Base-by-base conservation (phyloP, 2,888 invertebrate genomes). In the Octodonta nipae region DNA sequence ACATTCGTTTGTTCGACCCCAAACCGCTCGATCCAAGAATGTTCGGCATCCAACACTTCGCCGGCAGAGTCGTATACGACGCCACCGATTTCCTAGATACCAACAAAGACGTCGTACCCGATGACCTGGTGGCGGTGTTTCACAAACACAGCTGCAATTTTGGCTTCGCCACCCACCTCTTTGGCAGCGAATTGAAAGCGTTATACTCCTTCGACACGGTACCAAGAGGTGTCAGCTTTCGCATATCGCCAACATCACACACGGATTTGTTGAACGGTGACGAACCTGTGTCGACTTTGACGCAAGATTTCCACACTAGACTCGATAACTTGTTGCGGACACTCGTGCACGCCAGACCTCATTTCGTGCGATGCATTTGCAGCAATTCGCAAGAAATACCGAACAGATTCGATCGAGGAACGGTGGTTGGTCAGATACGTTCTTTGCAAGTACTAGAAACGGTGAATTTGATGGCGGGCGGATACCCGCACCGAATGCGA, bases 91-190 rank as follows among this genome's bases (percentile, higher is more conserved):
- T 93, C 61, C 65, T 91, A 34, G 85, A 87, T 49, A 87, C 88
- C 7, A 93, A 93, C 65, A 78, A 85, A 43, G 92, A 93, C 63
- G 79, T 84, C 7, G 80, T 92, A 28, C 86, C 89, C 2, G 91
- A 89, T 57, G 91, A 92, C 58, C 66, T 92, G 49, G 84, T 93
- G 2, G 81, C 85, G 1, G 87, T 89, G 2, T 93, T 93, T 63
- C 85, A 89, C 63, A 85, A 85, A 52, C 82, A 88, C 51, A 78
- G 77, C 34, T 93, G 92, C 63, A 89, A 86, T 58, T 93, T 93
- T 62, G 92, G 92, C n/a, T 93, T 93, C 61, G 92, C 88, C 1
- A 88, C 89, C 11, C 91, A 93, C 58, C 67, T 93, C n/a, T 93
- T 93, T 58, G 87, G 89, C 1, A 79, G 84, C 32, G 93, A 93